Evolutionary conservation across 2,888 invertebrate genomes (phyloP).

Genomic region (Eupithecia exiguata): DNA sequence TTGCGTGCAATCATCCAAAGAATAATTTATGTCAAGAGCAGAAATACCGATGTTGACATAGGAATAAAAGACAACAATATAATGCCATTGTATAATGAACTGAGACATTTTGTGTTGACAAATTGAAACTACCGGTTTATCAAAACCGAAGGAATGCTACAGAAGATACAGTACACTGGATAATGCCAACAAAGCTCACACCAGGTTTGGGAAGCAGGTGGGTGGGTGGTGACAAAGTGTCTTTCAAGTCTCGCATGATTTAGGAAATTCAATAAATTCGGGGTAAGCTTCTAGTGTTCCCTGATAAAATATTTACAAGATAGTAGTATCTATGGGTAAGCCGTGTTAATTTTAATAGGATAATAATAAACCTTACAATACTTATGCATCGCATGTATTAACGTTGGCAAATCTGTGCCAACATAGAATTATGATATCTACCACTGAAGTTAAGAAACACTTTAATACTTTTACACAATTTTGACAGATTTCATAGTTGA

Average conservation of each 20-base stretch:
- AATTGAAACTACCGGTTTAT: constrained; percentile 43
- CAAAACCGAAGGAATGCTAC: background rate
- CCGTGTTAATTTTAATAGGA: background rate
- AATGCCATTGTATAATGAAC: constrained; percentile 1
- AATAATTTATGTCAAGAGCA: constrained; percentile 54
- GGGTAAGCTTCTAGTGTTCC: background rate
- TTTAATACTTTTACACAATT: background rate
- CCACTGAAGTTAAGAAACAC: background rate
- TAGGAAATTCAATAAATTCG: constrained; percentile 13
- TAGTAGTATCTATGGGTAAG: background rate
- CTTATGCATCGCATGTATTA: background rate
- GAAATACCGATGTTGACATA: constrained; percentile 46
- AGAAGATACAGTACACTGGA: background rate
- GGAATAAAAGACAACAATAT: constrained; percentile 39
- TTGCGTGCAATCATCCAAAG: constrained; percentile 41
- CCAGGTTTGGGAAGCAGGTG: constrained; percentile 14
- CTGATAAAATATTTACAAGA: background rate
- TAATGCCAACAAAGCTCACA: constrained; percentile 13
- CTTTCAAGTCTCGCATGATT: constrained; percentile 22
- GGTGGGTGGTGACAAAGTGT: constrained; percentile 6
- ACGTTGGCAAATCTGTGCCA: background rate
- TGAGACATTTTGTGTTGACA: constrained; percentile 45
- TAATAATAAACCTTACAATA: background rate
- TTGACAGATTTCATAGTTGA: background rate
- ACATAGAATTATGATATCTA: background rate